Conservation (phyloP, 2,113 vertebrate species). For the Prunella fulvescens region DNA sequence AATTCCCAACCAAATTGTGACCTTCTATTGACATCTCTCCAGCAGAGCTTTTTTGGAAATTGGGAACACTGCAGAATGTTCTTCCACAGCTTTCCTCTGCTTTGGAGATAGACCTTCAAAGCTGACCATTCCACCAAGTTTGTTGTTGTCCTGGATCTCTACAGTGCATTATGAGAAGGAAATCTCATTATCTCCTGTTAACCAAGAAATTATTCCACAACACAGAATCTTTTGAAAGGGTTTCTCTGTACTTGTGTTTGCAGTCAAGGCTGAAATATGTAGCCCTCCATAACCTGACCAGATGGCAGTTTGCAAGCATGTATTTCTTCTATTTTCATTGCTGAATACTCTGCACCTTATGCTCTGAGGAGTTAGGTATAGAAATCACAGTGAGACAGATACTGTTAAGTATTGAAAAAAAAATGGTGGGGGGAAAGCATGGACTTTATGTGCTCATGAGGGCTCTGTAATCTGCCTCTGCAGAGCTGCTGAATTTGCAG, state of each 20-base stretch:
- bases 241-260: slow-evolving; percentile 25
- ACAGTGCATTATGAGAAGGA: not conserved
- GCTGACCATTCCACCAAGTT: not conserved
- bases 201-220: not conserved
- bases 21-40: not conserved
- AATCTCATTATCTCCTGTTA: not conserved
- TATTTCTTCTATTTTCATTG: slow-evolving; percentile 59
- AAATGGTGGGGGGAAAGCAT: not conserved
- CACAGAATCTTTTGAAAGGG: slow-evolving; percentile 14
- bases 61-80: not conserved
- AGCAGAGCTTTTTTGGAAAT: not conserved
- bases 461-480: slow-evolving; percentile 51
- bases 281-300: slow-evolving; percentile 62
- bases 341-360: slow-evolving; percentile 58
- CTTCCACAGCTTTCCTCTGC: not conserved
- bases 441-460: slow-evolving; percentile 28
- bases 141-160: not conserved
- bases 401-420: slow-evolving; percentile 21
- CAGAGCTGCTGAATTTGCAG: slow-evolving; percentile 59
- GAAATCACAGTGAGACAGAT: slow-evolving; percentile 35
- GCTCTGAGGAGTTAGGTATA: slow-evolving; percentile 50
- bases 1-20: not conserved
- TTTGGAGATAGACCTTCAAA: not conserved
- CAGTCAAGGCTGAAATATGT: slow-evolving; percentile 61
- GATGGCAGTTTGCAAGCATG: slow-evolving; percentile 57